Conservation (phyloP, 2,888 invertebrate genomes). For the Crocallis elinguaria region DNA sequence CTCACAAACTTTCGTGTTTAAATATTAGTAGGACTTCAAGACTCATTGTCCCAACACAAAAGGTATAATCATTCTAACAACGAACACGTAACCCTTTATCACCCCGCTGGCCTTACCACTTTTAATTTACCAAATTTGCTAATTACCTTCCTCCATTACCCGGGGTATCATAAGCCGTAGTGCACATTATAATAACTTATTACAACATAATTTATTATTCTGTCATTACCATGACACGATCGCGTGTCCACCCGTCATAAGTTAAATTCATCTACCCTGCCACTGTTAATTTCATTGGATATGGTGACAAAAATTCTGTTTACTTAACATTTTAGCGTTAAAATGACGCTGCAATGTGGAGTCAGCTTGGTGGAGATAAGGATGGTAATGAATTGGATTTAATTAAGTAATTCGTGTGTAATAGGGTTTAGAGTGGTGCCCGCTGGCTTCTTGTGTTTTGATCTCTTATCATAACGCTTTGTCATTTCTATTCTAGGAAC, state of each 20-base stretch:
- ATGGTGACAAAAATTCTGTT: constrained; percentile 84
- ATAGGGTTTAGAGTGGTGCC: constrained; percentile 67
- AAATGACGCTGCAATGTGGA: constrained; percentile 60
- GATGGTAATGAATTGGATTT: constrained; percentile 64
- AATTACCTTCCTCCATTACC: constrained; percentile 69
- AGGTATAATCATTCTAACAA: neutral
- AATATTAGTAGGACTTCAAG: too few species aligned
- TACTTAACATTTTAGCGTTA: constrained; percentile 62
- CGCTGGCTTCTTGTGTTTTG: constrained; percentile 53
- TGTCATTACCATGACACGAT: constrained; percentile 80
- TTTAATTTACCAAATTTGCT: constrained; percentile 74
- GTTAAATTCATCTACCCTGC: constrained; percentile 66
- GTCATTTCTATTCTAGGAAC: constrained; percentile 19
- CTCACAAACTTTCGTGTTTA: too few species aligned
- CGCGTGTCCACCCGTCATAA: constrained; percentile 78
- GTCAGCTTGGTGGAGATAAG: constrained; percentile 57
- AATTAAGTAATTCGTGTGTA: constrained; percentile 65
- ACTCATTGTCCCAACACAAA: neutral
- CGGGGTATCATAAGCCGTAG: constrained; percentile 65
- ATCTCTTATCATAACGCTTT: constrained; percentile 34
- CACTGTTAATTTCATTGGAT: constrained; percentile 79
- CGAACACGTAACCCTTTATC: constrained; percentile 63
- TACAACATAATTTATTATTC: constrained; percentile 83
- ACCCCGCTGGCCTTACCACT: constrained; percentile 50
- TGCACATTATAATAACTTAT: constrained; percentile 82